A percentile compares a stretch with the other conserved stretches of the same genome.
phyloP scores from a whole-genome alignment of 2,113 vertebrate genomes.

The Xenopus borealis region DNA sequence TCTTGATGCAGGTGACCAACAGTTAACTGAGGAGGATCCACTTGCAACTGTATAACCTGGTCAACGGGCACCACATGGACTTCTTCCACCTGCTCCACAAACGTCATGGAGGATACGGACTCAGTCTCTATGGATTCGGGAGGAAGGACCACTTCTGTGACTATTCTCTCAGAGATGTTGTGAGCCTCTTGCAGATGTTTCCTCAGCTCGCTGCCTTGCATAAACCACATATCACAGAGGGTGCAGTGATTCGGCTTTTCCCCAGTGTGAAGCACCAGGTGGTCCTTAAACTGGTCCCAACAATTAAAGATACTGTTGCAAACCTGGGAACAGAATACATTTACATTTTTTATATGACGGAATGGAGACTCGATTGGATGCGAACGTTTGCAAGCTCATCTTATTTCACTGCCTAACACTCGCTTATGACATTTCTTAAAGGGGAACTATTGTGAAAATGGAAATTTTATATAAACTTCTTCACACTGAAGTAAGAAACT shows the following conservation, averaged over 20 bases:
- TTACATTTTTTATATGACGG: background rate
- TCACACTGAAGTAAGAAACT: too few relatives aligned
- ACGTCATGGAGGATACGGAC: conserved; percentile 72
- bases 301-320: conserved; percentile 95
- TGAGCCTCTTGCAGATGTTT: conserved; percentile 81
- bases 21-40: conserved; percentile 76
- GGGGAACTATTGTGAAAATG: too few relatives aligned
- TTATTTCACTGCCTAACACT: too few relatives aligned
- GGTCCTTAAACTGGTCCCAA: conserved; percentile 98
- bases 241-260: conserved; percentile 97
- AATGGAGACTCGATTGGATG: too few relatives aligned
- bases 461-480: too few relatives aligned
- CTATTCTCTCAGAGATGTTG: conserved; percentile 69
- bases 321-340: conserved; percentile 71
- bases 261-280: conserved; percentile 93
- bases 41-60: conserved; percentile 76
- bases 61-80: conserved; percentile 83
- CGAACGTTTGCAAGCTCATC: too few relatives aligned
- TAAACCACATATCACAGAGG: conserved; percentile 95
- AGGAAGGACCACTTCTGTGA: conserved; percentile 72
- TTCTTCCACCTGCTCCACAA: conserved; percentile 81
- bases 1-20: conserved; percentile 78
- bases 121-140: conserved; percentile 70
- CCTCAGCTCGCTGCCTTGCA: conserved; percentile 83
- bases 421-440: too few relatives aligned